These are phyloP conservation scores for Harpagifer antarcticus DNA, from an alignment of 2,797 vertebrate species.

Conservation along the genomic window DNA sequence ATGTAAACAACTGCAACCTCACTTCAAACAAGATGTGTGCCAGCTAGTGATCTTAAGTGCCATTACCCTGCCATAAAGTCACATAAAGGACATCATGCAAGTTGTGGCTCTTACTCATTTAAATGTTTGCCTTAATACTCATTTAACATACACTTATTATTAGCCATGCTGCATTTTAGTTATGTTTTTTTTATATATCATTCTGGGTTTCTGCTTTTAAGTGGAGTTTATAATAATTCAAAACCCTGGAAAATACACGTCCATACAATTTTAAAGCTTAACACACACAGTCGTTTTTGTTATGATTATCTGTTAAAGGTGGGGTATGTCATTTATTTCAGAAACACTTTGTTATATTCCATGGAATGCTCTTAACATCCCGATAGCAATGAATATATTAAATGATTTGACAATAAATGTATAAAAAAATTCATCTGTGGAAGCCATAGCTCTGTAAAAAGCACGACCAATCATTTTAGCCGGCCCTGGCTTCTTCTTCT, in stretches of 20 bases:
- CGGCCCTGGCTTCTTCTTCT: no score
- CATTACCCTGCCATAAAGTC: neutral
- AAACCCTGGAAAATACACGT: neutral
- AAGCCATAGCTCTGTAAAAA: no score
- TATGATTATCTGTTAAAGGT: neutral
- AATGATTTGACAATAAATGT: no score
- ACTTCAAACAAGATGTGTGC: constrained; percentile 12
- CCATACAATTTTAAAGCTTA: neutral
- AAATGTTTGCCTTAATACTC: neutral
- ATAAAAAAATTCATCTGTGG: no score
- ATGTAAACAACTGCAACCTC: constrained; percentile 47
- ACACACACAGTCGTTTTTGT: no score
- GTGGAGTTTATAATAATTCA: neutral
- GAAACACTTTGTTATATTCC: no score
- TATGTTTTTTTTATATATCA: no score
- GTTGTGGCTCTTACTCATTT: neutral
- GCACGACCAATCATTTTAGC: no score
- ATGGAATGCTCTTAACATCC: no score
- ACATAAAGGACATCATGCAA: neutral
- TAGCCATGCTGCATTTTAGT: neutral
- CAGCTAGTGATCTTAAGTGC: neutral
- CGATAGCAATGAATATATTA: no score
- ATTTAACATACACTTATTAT: neutral
- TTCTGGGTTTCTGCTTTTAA: neutral
- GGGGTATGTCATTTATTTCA: no score